Conservation (phyloP, 2,888 invertebrate genomes). For the Entomobrya proxima region DNA sequence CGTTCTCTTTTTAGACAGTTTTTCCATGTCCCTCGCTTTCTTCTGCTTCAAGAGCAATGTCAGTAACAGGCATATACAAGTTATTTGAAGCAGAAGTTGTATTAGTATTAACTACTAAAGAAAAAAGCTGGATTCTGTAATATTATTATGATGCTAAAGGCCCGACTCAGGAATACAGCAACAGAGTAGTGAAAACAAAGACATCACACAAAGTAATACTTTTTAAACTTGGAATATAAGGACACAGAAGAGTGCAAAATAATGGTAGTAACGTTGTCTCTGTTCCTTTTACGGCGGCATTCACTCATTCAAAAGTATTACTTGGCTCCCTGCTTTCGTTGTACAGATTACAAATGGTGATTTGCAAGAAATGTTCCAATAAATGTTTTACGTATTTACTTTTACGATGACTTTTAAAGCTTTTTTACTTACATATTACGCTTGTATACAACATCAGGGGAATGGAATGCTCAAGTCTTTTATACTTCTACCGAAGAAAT, state of each 20-base stretch:
- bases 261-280: slow-evolving; percentile 51
- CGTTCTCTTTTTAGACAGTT: slow-evolving; percentile 33
- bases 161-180: no score
- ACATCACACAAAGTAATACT: no score
- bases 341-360: slow-evolving; percentile 5
- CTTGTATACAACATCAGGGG: no score
- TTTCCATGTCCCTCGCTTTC: slow-evolving; percentile 35
- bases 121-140: slow-evolving; percentile 10
- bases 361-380: slow-evolving; percentile 21
- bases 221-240: slow-evolving; percentile 33
- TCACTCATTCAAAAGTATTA: slow-evolving; percentile 50
- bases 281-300: slow-evolving; percentile 41
- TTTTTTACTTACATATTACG: slow-evolving; percentile 1
- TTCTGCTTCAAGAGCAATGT: slow-evolving; percentile 62
- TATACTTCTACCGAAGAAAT: no score
- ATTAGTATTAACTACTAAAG: not conserved
- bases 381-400: slow-evolving; percentile 25
- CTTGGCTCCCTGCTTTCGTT: not conserved
- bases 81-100: slow-evolving; percentile 61
- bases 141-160: slow-evolving; percentile 29
- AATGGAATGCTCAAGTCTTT: no score
- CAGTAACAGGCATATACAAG: slow-evolving; percentile 60
- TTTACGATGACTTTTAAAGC: slow-evolving; percentile 8
- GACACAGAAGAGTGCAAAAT: slow-evolving; percentile 23
- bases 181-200: not conserved